A percentile compares a stretch with the other conserved stretches of the same genome.
These are phyloP conservation scores for Tryphoninae sp. DNA, from an alignment of 2,888 invertebrate species.

Conservation along the genomic window DNA sequence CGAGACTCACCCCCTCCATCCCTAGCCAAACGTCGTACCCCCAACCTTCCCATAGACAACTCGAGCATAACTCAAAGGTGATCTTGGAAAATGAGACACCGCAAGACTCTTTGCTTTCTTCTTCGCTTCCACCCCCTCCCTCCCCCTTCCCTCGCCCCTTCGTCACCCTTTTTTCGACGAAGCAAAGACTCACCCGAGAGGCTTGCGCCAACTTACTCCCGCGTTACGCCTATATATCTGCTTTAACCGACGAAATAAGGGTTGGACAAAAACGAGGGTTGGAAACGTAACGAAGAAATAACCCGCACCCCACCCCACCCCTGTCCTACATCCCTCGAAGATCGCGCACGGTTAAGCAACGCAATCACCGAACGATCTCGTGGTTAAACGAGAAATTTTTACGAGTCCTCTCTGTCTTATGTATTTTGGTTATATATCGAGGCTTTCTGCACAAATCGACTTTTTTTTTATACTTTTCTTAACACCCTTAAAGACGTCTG, in stretches of 20 bases:
- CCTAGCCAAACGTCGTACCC: not conserved
- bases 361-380: constrained; percentile 29
- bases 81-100: constrained; percentile 60
- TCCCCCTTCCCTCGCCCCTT: not conserved
- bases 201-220: not conserved
- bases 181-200: constrained; percentile 5
- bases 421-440: too few relatives aligned
- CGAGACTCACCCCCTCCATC: constrained; percentile 4
- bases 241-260: constrained; percentile 32
- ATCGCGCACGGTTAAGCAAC: constrained; percentile 6
- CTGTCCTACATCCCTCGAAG: not conserved
- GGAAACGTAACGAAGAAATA: constrained; percentile 47
- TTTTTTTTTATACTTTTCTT: too few relatives aligned
- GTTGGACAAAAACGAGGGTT: constrained; percentile 39
- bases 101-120: constrained; percentile 31
- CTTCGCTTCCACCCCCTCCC: constrained; percentile 1
- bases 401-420: not conserved
- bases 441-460: too few relatives aligned
- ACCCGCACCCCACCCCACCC: not conserved
- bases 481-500: too few relatives aligned
- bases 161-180: constrained; percentile 7
- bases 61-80: constrained; percentile 61
- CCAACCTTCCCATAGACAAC: constrained; percentile 23
- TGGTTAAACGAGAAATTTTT: constrained; percentile 13
- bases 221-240: constrained; percentile 10